Base-by-base conservation (phyloP, 1,140 invertebrate genomes). In the Orchesella cincta region DNA sequence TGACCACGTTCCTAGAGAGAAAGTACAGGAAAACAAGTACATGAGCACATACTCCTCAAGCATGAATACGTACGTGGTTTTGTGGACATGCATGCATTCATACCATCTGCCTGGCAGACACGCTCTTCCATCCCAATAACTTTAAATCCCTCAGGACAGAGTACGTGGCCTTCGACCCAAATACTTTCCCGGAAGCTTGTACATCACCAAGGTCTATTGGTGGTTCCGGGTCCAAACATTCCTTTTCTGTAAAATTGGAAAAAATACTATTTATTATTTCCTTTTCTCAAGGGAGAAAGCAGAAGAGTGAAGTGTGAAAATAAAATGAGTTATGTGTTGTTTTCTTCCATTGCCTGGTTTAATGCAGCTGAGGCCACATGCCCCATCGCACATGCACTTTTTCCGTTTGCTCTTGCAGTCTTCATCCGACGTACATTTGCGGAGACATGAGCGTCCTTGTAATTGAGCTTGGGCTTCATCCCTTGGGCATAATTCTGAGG, bases 371-470 rank as follows among this genome's bases (percentile, higher is more conserved):
- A 96, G 93, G 29, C 97, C 97, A 84, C 97, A 99, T 1, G 93
- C 90, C 39, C 96, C 97, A 84, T 99, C 97, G 85, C 97, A 99
- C 64, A 97, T 88, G 84, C 97, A 99, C 83, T 94, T 94, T 86
- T 98, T 98, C 87, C 96, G 94, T 85, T 96, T 93, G 84, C 95
- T 97, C 85, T 97, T 97, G 86, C 97, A 99, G 84, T 98, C 96
- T 83, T 94, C 93, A 84, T 98, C 95, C 0, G 93, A 92, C 0
- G 91, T 94, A 85, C 97, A 99, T 85, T 97, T 95, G 78, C 96
- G 90, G 62, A 97, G 88, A 87, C 97, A 99, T 83, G 93, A 93
- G 81, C 96, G 92, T 1, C 92, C 92, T 83, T 87, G 83, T 14
- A 85, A 83, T 71, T 82, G 76, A 33, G 90, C 91, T 80, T 91